Base-by-base conservation (phyloP, 2,797 vertebrate genomes). In the Heliangelus exortis region DNA sequence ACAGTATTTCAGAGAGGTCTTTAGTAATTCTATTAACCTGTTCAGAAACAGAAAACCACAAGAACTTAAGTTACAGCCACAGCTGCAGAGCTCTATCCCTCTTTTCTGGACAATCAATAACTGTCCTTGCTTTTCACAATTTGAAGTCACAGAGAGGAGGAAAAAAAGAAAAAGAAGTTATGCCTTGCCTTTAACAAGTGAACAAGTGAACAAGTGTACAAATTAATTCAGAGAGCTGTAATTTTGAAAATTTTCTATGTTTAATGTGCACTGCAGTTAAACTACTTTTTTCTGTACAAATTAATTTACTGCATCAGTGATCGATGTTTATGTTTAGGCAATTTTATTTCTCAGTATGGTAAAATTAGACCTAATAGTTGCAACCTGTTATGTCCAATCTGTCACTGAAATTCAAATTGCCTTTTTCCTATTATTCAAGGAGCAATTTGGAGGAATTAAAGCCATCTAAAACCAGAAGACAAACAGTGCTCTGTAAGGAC, bases 221-320 rank as follows among this genome's bases (percentile, higher is more conserved):
- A 97, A 98, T 98, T 98, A 98, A 98, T 98, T 98, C 97, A 96
- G 97, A 98, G 97, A 97, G 96, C 96, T 97, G 96, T 98, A 97
- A 98, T 98, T 98, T 97, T 97, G 96, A 96, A 97, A 97, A 96
- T 98, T 97, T 97, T 97, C 97, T 97, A 98, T 97, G 97, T 98
- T 98, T 98, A 98, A 98, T 98, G 98, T 97, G 97, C 97, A 97
- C 96, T 97, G 97, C 97, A 97, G 97, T 97, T 98, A 97, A 98
- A 98, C 97, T 97, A 97, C 96, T 98, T 98, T 98, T 98, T 98
- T 98, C 97, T 98, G 97, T 98, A 98, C 98, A 98, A 98, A 98
- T 98, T 98, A 98, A 98, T 98, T 98, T 98, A 98, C 98, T 98
- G 98, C 98, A 98, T 98, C 98, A 98, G 97, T 98, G 98, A 98